Percentiles rank a stretch among this genome's conserved stretches.
These are phyloP conservation scores for Parnassius orleans DNA, from an alignment of 2,888 invertebrate species.

Conservation along the genomic window DNA sequence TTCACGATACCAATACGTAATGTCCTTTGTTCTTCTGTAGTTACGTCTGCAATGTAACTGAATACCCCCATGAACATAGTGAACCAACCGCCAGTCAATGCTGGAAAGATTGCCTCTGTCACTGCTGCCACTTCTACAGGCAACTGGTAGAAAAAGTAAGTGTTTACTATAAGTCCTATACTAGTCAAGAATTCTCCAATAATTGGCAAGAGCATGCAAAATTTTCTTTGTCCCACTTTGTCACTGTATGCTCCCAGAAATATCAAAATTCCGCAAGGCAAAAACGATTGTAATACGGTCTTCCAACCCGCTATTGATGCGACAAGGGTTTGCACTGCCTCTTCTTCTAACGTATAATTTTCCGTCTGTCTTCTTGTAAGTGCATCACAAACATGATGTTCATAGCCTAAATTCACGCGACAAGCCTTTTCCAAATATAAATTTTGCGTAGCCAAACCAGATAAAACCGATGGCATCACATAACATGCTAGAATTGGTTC, in stretches of 20 bases:
- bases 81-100: conserved; percentile 92
- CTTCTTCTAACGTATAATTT: conserved; percentile 79
- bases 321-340: conserved; percentile 86
- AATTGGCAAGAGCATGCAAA: conserved; percentile 91
- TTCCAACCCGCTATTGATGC: conserved; percentile 93
- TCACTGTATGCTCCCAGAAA: conserved; percentile 91
- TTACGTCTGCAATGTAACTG: conserved; percentile 93
- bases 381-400: conserved; percentile 88
- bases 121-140: conserved; percentile 91
- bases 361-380: conserved; percentile 87
- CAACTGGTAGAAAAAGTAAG: conserved; percentile 88
- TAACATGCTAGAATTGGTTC: conserved; percentile 89
- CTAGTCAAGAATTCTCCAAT: conserved; percentile 90
- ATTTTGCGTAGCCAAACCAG: conserved; percentile 91
- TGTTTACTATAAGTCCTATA: conserved; percentile 88
- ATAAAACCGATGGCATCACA: conserved; percentile 83
- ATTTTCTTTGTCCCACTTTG: conserved; percentile 85
- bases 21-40: conserved; percentile 90
- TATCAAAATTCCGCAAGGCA: conserved; percentile 89
- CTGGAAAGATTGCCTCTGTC: conserved; percentile 90
- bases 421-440: conserved; percentile 93
- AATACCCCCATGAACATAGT: conserved; percentile 95
- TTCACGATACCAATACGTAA: conserved; percentile 93
- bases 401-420: conserved; percentile 88
- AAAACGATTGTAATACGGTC: conserved; percentile 89